These are phyloP conservation scores for Sus scrofa DNA, from an alignment of 2,113 vertebrate species.

Conservation along the genomic window DNA sequence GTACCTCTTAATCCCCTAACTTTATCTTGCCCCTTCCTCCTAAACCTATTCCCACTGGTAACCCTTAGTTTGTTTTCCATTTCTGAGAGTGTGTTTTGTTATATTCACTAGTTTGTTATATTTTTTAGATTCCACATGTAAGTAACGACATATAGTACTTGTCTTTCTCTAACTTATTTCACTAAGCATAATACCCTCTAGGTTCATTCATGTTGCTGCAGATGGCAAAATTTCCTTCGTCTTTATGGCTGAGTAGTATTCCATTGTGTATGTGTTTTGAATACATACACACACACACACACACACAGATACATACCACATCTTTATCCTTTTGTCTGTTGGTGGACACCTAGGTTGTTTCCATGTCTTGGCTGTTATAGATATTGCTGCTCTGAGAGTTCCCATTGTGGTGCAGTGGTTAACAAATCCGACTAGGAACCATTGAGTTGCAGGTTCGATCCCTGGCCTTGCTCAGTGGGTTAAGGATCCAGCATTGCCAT, in stretches of 20 bases:
- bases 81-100: background rate
- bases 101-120: background rate
- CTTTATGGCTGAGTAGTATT: background rate
- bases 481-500: too few relatives aligned
- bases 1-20: background rate
- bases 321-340: background rate
- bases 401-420: too few relatives aligned
- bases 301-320: background rate
- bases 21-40: background rate
- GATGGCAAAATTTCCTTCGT: background rate
- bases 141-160: background rate
- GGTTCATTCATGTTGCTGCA: background rate
- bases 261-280: background rate
- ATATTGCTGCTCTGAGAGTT: background rate
- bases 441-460: too few relatives aligned
- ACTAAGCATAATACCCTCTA: background rate
- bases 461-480: too few relatives aligned
- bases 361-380: background rate
- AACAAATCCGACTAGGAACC: too few relatives aligned
- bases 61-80: background rate
- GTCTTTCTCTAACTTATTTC: background rate
- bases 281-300: too few relatives aligned
- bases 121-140: background rate
- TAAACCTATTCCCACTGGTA: background rate
- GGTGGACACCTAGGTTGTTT: background rate